phyloP scores from a whole-genome alignment of 2,888 invertebrate species.

The Dolichomitus sp. region DNA sequence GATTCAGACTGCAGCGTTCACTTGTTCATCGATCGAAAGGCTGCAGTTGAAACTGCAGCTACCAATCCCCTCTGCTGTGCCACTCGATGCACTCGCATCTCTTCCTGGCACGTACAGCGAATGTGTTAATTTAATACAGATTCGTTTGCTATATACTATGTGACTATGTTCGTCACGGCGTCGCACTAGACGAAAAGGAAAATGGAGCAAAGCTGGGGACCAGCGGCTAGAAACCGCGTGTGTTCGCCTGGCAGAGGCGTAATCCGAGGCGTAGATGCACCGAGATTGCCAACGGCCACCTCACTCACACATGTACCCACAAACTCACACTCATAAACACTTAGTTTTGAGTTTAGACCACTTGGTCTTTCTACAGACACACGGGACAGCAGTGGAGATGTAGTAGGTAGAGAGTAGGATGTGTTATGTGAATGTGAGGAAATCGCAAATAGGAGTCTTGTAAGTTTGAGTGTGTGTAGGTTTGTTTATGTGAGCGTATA shows the following conservation, averaged over 20 bases:
- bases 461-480: slow-evolving; percentile 14
- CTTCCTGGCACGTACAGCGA: slow-evolving; percentile 69
- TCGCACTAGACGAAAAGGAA: slow-evolving; percentile 69
- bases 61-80: neutral
- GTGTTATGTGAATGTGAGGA: neutral
- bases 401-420: slow-evolving; percentile 46
- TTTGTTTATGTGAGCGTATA: slow-evolving; percentile 7
- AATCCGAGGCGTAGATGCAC: slow-evolving; percentile 82
- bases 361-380: slow-evolving; percentile 30
- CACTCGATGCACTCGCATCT: slow-evolving; percentile 34
- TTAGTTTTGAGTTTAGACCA: slow-evolving; percentile 19
- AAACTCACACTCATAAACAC: slow-evolving; percentile 5
- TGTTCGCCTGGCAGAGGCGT: slow-evolving; percentile 71
- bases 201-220: slow-evolving; percentile 68
- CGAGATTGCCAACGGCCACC: slow-evolving; percentile 71
- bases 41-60: neutral
- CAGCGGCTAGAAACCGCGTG: slow-evolving; percentile 63
- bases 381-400: slow-evolving; percentile 33
- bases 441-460: slow-evolving; percentile 2
- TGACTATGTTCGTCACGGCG: slow-evolving; percentile 15
- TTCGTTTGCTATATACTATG: slow-evolving; percentile 31
- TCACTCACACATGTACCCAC: slow-evolving; percentile 21
- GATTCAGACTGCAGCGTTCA: slow-evolving; percentile 37
- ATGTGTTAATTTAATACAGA: slow-evolving; percentile 70
- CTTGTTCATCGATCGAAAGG: slow-evolving; percentile 53